Base-by-base conservation (phyloP, 2,113 vertebrate genomes). In the Pteruthius melanotis region DNA sequence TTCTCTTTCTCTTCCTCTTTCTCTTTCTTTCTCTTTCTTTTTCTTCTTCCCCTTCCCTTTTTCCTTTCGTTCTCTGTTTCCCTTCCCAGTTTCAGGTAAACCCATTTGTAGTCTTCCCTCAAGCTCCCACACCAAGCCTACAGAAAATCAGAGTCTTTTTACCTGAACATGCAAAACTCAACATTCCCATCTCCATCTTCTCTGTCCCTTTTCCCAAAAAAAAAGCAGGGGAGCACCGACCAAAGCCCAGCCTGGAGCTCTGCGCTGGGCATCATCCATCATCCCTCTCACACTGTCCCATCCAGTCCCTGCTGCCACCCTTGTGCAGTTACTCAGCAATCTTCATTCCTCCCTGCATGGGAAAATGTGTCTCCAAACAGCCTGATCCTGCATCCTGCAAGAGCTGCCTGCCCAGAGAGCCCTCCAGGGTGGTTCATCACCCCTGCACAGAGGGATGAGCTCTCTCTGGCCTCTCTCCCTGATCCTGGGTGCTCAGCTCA, bases 201-300 rank as follows among this genome's bases (percentile, higher is more conserved):
- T 20, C 11, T 1, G 17, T 45, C n/a, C 2, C 5, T 54, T 52
- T 68, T 53, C 14, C 21, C 6, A 18, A 11, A 15, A 21, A 15
- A 26, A 47, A 19, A 22, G 4, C 20, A 23, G 37, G 27, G 13
- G 28, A 16, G 14, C 53, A 57, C 45, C 13, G 11, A 19, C 12
- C 53, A 56, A n/a, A 72, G 21, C 45, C 53, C 49, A 54, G 15
- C 9, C 59, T 24, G 45, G 28, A 74, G n/a, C 50, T 70, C 18
- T 11, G 3, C 30, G 31, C 57, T 26, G 49, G 60, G 21, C 50
- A n/a, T 70, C 60, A 16, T 45, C 31, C 69, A 24, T 42, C 40
- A 42, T 13, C 40, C 40, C 3, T 1, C 24, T 74, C 15, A 49
- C n/a, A 14, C 13, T 4, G 3, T 1, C 33, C 57, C 6, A 0